Percentiles rank a stretch among this genome's conserved stretches.
phyloP scores from a whole-genome alignment of 2,888 invertebrate species.

The Cepaea hortensis region DNA sequence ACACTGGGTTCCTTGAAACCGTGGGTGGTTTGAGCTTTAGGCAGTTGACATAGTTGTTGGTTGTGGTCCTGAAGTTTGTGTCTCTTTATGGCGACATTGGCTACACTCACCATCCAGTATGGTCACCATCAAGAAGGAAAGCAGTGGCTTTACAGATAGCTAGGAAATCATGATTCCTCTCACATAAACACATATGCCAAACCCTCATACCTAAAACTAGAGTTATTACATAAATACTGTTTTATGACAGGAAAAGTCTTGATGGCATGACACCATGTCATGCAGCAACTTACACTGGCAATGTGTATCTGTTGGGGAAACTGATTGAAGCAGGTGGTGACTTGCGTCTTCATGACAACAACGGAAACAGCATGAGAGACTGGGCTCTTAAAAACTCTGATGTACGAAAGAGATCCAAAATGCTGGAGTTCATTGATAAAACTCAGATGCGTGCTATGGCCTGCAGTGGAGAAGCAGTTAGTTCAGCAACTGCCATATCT shows the following conservation, averaged over 20 bases:
- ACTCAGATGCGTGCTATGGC: slow-evolving; percentile 70
- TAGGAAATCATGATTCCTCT: too few species aligned
- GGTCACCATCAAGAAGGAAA: too few species aligned
- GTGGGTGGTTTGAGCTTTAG: too few species aligned
- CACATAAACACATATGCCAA: too few species aligned
- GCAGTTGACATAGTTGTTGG: too few species aligned
- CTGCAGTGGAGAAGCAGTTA: slow-evolving; percentile 54
- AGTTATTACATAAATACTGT: too few species aligned
- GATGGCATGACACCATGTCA: slow-evolving; percentile 77
- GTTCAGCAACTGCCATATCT: background rate
- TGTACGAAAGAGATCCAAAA: slow-evolving; percentile 64
- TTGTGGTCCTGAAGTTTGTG: too few species aligned
- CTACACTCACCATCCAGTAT: too few species aligned
- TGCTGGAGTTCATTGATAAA: slow-evolving; percentile 72
- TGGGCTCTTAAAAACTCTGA: slow-evolving; percentile 69
- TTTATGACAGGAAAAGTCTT: slow-evolving; percentile 68
- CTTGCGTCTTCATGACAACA: slow-evolving; percentile 75
- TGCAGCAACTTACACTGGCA: slow-evolving; percentile 75
- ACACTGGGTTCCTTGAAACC: too few species aligned
- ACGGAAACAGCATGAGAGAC: slow-evolving; percentile 72
- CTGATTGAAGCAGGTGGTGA: slow-evolving; percentile 77
- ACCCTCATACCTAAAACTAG: too few species aligned
- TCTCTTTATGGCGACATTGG: too few species aligned
- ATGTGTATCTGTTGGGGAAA: slow-evolving; percentile 70
- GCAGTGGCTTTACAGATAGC: too few species aligned